Conservation (phyloP, 2,888 invertebrate genomes). For the Polymixis flavicincta region DNA sequence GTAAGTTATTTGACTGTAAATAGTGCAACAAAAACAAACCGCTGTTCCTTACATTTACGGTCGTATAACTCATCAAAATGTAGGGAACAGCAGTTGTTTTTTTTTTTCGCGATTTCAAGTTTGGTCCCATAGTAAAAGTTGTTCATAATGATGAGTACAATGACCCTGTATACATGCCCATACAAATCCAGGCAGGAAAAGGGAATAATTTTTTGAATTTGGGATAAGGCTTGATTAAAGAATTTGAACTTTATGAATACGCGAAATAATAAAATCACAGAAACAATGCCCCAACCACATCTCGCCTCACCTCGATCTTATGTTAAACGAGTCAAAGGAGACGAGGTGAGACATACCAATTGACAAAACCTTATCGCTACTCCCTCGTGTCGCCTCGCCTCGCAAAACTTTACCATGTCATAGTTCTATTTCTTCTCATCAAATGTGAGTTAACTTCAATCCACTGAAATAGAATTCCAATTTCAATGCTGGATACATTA, state of each 20-base stretch:
- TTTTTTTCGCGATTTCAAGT: too few relatives aligned
- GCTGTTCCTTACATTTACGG: too few relatives aligned
- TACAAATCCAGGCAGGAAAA: too few relatives aligned
- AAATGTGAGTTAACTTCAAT: constrained; percentile 37
- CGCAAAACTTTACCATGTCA: constrained; percentile 18
- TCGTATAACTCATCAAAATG: too few relatives aligned
- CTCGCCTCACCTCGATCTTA: constrained; percentile 43
- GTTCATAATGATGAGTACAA: too few relatives aligned
- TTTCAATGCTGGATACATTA: constrained; percentile 1
- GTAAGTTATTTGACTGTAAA: background rate
- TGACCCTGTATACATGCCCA: too few relatives aligned
- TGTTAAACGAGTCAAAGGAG: constrained; percentile 11
- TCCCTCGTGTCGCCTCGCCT: constrained; percentile 15
- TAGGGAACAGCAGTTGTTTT: too few relatives aligned
- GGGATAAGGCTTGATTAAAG: background rate
- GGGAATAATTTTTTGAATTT: too few relatives aligned
- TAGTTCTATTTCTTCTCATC: constrained; percentile 29
- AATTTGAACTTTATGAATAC: background rate
- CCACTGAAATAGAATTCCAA: constrained; percentile 57
- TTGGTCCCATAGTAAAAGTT: too few relatives aligned
- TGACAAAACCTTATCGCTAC: constrained; percentile 21
- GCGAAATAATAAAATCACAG: background rate
- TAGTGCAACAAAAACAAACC: background rate
- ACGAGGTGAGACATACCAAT: constrained; percentile 52
- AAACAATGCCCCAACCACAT: background rate